A percentile compares a stretch with the other conserved stretches of the same genome.
Conservation (phyloP, 2,888 invertebrate species). For the Leistus spinibarbis region DNA sequence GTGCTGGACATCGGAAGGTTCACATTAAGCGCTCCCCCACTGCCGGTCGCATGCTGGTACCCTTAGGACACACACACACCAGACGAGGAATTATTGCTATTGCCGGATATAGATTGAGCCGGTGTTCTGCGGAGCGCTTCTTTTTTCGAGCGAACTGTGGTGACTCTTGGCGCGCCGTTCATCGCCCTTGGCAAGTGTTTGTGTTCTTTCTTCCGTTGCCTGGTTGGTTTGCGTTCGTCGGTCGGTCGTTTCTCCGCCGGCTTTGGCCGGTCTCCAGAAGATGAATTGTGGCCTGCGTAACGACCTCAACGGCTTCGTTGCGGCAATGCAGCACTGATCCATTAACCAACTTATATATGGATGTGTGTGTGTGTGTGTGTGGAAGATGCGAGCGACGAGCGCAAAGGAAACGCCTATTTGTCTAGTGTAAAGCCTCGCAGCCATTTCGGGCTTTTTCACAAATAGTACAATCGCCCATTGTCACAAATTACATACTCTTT, state of each 20-base stretch:
- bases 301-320: constrained; percentile 47
- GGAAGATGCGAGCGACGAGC: neutral
- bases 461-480: constrained; percentile 15
- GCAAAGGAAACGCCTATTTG: constrained; percentile 41
- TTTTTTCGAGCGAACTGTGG: constrained; percentile 42
- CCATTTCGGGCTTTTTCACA: constrained; percentile 21
- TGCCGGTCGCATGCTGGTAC: constrained; percentile 41
- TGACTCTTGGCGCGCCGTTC: constrained; percentile 36
- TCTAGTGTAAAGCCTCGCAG: constrained; percentile 38
- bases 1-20: constrained; percentile 49
- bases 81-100: constrained; percentile 49
- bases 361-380: too few species aligned
- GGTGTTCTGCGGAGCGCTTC: constrained; percentile 42
- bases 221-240: neutral
- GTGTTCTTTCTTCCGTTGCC: constrained; percentile 20
- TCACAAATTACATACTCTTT: neutral
- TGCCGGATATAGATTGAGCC: constrained; percentile 50
- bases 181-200: constrained; percentile 34
- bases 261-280: constrained; percentile 52
- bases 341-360: constrained; percentile 47
- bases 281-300: constrained; percentile 52
- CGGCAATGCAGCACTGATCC: constrained; percentile 49
- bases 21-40: constrained; percentile 46
- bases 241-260: constrained; percentile 41
- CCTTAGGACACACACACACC: constrained; percentile 42